Conservation (phyloP, 2,888 invertebrate genomes). For the Cryptocephalus moraei region DNA sequence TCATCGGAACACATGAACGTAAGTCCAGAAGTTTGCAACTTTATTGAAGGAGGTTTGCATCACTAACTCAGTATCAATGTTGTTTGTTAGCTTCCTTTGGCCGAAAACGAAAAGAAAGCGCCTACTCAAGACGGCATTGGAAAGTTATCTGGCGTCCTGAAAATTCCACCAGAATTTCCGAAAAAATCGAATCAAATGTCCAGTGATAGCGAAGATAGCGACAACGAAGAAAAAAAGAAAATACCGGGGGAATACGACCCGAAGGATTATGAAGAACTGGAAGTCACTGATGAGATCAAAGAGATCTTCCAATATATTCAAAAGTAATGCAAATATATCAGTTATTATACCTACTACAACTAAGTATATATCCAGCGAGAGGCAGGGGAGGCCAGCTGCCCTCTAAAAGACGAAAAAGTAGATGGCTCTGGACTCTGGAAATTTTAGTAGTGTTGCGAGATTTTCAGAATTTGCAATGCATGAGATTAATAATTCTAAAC, state of each 20-base stretch:
- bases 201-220: constrained; percentile 27
- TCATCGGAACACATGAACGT: not conserved
- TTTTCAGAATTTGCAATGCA: too few species aligned
- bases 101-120: not conserved
- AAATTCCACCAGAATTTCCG: constrained; percentile 3
- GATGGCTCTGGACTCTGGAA: too few species aligned
- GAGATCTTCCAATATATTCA: constrained; percentile 89
- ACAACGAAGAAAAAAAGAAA: constrained; percentile 23
- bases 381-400: too few species aligned
- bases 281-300: constrained; percentile 74
- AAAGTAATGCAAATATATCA: constrained; percentile 45
- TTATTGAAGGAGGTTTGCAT: not conserved
- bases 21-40: not conserved
- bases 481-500: too few species aligned
- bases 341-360: not conserved
- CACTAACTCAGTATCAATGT: too few species aligned
- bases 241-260: constrained; percentile 62
- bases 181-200: constrained; percentile 3
- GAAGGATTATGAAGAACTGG: constrained; percentile 70
- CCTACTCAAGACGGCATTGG: not conserved
- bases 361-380: too few species aligned
- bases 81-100: not conserved
- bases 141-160: not conserved
- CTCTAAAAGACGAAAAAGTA: too few species aligned
- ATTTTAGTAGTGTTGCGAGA: too few species aligned